Evolutionary conservation across 2,113 vertebrate genomes (phyloP), one percentile per base, ranked within the genome.

Genomic region (Odocoileus hemionus): DNA sequence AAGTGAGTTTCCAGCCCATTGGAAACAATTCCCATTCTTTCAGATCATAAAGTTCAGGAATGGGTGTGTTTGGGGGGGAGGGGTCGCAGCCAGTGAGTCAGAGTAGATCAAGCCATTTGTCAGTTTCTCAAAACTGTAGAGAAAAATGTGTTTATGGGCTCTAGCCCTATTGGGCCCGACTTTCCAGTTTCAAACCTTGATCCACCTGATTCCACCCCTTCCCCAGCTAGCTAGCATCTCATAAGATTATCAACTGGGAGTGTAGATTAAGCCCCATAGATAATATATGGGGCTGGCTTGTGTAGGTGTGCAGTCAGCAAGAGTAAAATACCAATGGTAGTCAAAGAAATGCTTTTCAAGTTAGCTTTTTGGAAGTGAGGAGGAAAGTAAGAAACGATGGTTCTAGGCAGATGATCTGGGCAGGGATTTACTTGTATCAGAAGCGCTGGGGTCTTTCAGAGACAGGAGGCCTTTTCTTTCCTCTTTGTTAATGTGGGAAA

Each of bases 11-110:
- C 39, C 67, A 86, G 79, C 6, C 14, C 36, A 52, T 36, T 55
- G 91, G 90, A 95, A 97, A 52, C 60, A 61, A 67, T 89, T 89
- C 74, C 61, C 33, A 45, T 88, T 91, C 58, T 93, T 89, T 61
- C 17, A 86, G 43, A 52, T 74, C 80, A 47, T 55, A 82, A 91
- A 97, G 23, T 54, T 94, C 57, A 93, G 50, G 19, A 88, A 74
- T 30, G 36, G 33, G 7, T 50, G 13, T 58, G 43, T 43, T 89
- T 70, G 3, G 8, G 5, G 17, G 16, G 16, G 16, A 7, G 4
- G 8, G 16, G 36, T 25, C 0, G 30, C 4, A 54, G 7, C 36
- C 30, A 13, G 25, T 78, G 26, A 92, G 50, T 67, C 23, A 79
- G 25, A 88, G 26, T 28, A 17, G 7, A 28, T 43, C 52, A 17